Evolutionary conservation across 2,888 invertebrate genomes (phyloP), one percentile per base, ranked within the genome.

Genomic region (Heteromurus nitidus): DNA sequence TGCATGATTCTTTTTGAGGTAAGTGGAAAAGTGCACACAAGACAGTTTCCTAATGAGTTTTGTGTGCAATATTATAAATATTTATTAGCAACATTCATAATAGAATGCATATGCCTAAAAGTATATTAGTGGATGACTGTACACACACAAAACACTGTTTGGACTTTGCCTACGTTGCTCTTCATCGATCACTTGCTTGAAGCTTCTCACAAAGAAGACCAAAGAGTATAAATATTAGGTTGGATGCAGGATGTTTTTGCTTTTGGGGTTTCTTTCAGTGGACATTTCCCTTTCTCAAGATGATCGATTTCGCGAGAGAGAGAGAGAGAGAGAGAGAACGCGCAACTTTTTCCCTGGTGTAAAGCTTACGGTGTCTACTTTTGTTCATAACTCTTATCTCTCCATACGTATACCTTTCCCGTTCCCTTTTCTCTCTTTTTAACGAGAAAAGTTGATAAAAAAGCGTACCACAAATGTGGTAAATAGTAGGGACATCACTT

Each of bases 281-380:
- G 62, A 30, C 62, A 31, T 62, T 11, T 30, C 18, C n/a, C 62
- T 20, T 24, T 31, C 31, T 24, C 5, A 26, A 31, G 31, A 62
- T 62, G 62, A 62, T 62, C 62, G 62, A 62, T 62, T 58, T 62
- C 62, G 9, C 18, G 5, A 31, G n/a, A n/a, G n/a, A n/a, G n/a
- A n/a, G n/a, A n/a, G n/a, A n/a, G n/a, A n/a, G n/a, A n/a, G n/a
- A n/a, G n/a, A n/a, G n/a, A n/a, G n/a, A n/a, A 31, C 31, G 11
- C 24, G 18, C 18, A 18, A 31, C n/a, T 30, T 55, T 26, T 22
- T 22, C 26, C 42, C n/a, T n/a, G n/a, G n/a, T n/a, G n/a, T n/a
- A n/a, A 47, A 11, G 3, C 47, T 47, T 47, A n/a, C n/a, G n/a
- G n/a, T n/a, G n/a, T n/a, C n/a, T n/a, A n/a, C n/a, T n/a, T n/a